Base-by-base conservation (phyloP, 2,888 invertebrate species). In the Eilema caniola region DNA sequence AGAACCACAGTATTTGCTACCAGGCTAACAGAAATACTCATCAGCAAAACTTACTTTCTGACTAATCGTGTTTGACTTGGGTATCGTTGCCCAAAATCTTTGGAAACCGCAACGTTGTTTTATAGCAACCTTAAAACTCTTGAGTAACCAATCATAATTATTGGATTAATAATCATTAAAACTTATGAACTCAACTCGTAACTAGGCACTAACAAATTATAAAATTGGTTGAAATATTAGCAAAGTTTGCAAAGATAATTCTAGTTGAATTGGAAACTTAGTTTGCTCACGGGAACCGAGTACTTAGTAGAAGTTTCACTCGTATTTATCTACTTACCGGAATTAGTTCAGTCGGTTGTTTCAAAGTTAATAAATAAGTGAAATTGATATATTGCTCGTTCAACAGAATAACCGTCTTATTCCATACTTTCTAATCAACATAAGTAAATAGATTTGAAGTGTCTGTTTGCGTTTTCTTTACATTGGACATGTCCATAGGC, bases 181-280 rank as follows among this genome's bases (percentile, higher is more conserved):
- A 69, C 59, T 69, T 60, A 63, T 14, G n/a, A 53, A 60, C 25
- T 20, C 25, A 62, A 79, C 61, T 3, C 61, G 25, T 23, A 70
- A 68, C 61, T 31, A 69, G 53, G 61, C 59, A 24, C 20, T 20
- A n/a, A 24, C 8, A 69, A 81, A 64, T 78, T 66, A 62, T 69
- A 59, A 75, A 75, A 79, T 69, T 59, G 71, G 67, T 69, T 79
- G 73, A 81, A 81, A 75, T 79, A 78, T 75, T 70, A 59, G 70
- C n/a, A 37, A 81, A 81, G 61, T 79, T 78, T 16, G 20, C 25
- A 23, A 7, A 62, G 33, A 65, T 57, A 41, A 56, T 28, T 33
- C n/a, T 37, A 16, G 31, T 28, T 14, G 20, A 53, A 53, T 25
- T 37, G 47, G 28, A 3, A 67, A 62, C 61, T 67, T 67, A 11